Evolutionary conservation across 2,113 vertebrate genomes (phyloP), one percentile per base, ranked within the genome.

Genomic region (Phocoena sinus): DNA sequence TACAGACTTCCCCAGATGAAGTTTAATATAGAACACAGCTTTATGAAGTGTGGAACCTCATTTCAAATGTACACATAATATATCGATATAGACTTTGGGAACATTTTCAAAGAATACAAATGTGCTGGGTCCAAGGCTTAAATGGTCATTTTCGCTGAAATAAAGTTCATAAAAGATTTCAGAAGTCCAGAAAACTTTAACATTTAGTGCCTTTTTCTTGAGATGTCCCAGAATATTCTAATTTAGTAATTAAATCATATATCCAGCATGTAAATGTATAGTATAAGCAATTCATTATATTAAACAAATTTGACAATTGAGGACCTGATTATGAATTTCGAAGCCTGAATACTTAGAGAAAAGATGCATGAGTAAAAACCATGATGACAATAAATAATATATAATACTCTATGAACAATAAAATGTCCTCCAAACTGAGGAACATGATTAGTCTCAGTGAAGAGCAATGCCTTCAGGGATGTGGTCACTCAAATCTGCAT

Each of bases 1-100:
- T 97, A 96, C 87, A 96, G 96, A 98, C 96, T 97, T 97, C 96
- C 76, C 96, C 82, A 97, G 96, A 97, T 93, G 94, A 98, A 96
- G 86, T 97, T 98, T 97, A 98, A 98, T 93, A 84, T 73, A 97
- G 56, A 98, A 96, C 96, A 97, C 56, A 96, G 91, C 79, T 92
- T 98, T 98, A 98, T 96, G 97, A 97, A 56, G 80, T 98, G 74
- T 96, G 93, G 33, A 91, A 97, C 81, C 71, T 96, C 92, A 98
- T 98, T 97, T 97, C 88, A 97, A 95, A 93, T 97, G 93, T 70
- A 93, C 50, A 41, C 38, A 91, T 94, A 98, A 96, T 62, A 80
- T 65, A 97, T 67, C 63, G 94, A 67, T 97, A 95, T 26, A 97
- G 93, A 95, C 87, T 97, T 95, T 87, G 93, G 85, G 11, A 92